phyloP scores from a whole-genome alignment of 37 sponge, comb jelly and placozoan genomes.

The Lycopodina hypogea region DNA sequence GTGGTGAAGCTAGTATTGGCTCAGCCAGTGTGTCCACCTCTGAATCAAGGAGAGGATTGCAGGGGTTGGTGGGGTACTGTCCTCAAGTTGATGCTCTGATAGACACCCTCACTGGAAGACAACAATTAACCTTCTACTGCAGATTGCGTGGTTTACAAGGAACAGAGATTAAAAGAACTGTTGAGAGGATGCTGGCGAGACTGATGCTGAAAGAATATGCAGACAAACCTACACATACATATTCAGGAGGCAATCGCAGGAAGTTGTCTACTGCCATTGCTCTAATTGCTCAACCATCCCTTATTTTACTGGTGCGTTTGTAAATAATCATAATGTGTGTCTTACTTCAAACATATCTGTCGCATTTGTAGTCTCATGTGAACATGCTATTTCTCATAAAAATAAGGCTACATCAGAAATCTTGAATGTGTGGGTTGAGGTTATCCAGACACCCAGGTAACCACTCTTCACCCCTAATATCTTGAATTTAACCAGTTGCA shows the following conservation, averaged over 20 bases:
- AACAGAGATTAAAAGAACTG: conserved; percentile 24
- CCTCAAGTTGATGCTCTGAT: conserved; percentile 92
- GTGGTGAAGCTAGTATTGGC: conserved; percentile 5
- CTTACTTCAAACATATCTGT: too few species aligned
- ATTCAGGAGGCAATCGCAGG: conserved; percentile 97
- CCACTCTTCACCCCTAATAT: too few species aligned
- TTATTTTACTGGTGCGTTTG: conserved; percentile 53
- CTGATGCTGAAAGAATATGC: conserved; percentile 78
- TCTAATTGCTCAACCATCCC: conserved; percentile 79
- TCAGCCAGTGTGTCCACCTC: not conserved
- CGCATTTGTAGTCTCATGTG: too few species aligned
- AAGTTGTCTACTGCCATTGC: conserved; percentile 96
- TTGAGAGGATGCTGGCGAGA: conserved; percentile 62
- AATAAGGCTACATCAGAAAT: too few species aligned
- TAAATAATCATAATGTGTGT: too few species aligned
- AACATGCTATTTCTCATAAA: too few species aligned
- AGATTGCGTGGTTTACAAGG: conserved; percentile 32
- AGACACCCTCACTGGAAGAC: conserved; percentile 81
- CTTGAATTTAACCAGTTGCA: too few species aligned
- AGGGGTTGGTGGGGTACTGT: conserved; percentile 79
- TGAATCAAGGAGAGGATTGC: not conserved
- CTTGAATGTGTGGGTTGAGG: too few species aligned
- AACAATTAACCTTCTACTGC: conserved; percentile 82
- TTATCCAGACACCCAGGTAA: too few species aligned
- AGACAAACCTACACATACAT: conserved; percentile 69